Conservation (phyloP, 2,888 invertebrate species). For the Panopea generosa region DNA sequence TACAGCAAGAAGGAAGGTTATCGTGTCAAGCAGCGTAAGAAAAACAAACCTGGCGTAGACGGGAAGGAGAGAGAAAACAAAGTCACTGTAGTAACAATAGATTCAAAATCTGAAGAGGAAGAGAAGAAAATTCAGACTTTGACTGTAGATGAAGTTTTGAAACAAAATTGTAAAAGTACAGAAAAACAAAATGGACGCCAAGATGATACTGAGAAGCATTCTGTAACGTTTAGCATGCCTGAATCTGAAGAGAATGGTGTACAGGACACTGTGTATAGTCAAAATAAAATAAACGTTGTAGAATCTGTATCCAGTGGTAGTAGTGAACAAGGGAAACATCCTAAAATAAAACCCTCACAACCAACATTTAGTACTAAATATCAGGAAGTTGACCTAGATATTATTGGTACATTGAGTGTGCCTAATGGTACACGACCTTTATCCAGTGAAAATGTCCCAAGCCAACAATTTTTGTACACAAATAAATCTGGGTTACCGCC, state of each 20-base stretch:
- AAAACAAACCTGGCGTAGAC: conserved; percentile 65
- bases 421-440: conserved; percentile 53
- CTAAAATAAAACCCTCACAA: conserved; percentile 57
- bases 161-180: conserved; percentile 37
- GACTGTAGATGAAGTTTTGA: conserved; percentile 74
- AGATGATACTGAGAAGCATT: conserved; percentile 53
- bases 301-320: conserved; percentile 59
- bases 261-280: conserved; percentile 40
- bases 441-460: conserved; percentile 37
- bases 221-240: conserved; percentile 48
- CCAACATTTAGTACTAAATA: conserved; percentile 59
- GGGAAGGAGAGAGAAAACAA: conserved; percentile 68
- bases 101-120: conserved; percentile 66
- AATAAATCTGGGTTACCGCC: conserved; percentile 34
- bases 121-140: conserved; percentile 68
- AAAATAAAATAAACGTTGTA: conserved; percentile 60
- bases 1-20: conserved; percentile 60
- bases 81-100: conserved; percentile 73
- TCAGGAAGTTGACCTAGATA: conserved; percentile 57
- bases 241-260: conserved; percentile 19
- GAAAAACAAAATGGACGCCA: conserved; percentile 46
- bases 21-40: conserved; percentile 74
- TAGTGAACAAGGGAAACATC: conserved; percentile 57
- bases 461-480: conserved; percentile 22
- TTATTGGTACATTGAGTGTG: conserved; percentile 53